Evolutionary conservation across 2,888 invertebrate species (phyloP).

Genomic region (Copidosoma aretas): DNA sequence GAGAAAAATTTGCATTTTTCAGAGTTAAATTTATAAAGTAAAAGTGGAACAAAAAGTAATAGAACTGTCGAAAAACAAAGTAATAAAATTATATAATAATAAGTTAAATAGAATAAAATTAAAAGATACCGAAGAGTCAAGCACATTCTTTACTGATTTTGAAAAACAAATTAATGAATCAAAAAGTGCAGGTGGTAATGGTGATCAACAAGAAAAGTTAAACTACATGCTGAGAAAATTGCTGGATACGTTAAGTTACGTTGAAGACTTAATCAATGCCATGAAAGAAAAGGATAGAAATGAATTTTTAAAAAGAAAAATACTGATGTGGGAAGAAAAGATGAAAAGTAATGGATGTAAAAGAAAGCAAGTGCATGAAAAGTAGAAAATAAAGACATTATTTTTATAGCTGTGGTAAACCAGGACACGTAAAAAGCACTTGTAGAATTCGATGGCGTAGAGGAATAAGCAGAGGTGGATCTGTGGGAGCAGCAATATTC

Average conservation of each 20-base stretch:
- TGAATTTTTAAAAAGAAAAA: too few relatives aligned
- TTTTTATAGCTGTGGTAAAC: constrained; percentile 32
- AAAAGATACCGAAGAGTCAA: constrained; percentile 3
- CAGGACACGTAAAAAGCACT: constrained; percentile 16
- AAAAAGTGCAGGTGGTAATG: constrained; percentile 42
- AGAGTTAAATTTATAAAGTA: neutral
- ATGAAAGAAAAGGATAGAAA: too few relatives aligned
- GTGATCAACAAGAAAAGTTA: constrained; percentile 44
- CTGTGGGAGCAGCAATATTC: neutral
- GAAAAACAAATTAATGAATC: constrained; percentile 42
- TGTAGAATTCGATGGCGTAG: neutral
- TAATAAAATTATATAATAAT: constrained; percentile 16
- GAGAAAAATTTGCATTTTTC: neutral
- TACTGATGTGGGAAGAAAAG: too few relatives aligned
- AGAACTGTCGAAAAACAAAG: constrained; percentile 19
- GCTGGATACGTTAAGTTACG: constrained; percentile 44
- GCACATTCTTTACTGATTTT: constrained; percentile 8
- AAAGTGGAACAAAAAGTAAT: neutral
- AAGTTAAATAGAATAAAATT: neutral
- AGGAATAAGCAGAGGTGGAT: neutral
- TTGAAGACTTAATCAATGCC: too few relatives aligned
- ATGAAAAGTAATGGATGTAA: too few relatives aligned
- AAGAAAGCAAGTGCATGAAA: constrained; percentile 35
- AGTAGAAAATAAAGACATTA: constrained; percentile 15
- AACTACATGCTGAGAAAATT: constrained; percentile 46